phyloP scores from a whole-genome alignment of 2,888 invertebrate genomes.

The Orthosia gracilis region DNA sequence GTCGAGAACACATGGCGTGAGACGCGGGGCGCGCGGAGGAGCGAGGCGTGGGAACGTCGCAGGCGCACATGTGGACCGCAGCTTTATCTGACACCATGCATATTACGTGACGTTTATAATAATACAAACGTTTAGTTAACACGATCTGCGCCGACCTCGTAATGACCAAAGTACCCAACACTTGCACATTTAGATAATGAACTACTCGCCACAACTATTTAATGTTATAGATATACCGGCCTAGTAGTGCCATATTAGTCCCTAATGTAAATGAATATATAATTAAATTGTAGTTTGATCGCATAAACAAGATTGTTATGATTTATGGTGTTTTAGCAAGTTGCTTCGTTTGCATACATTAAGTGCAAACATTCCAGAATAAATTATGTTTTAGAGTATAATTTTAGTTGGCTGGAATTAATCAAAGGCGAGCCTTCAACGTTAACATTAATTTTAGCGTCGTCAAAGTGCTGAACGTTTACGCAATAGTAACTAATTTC shows the following conservation, averaged over 20 bases:
- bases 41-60: constrained; percentile 84
- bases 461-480: constrained; percentile 27
- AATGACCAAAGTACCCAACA: constrained; percentile 70
- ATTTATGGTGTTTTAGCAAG: constrained; percentile 44
- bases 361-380: constrained; percentile 42
- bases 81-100: constrained; percentile 86
- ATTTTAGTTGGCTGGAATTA: constrained; percentile 14
- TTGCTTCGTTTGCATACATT: constrained; percentile 43
- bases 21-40: constrained; percentile 73
- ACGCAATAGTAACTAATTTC: constrained; percentile 35
- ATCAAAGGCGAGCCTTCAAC: constrained; percentile 14
- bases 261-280: constrained; percentile 25
- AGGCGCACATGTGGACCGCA: constrained; percentile 88
- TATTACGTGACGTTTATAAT: constrained; percentile 83
- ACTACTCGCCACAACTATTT: constrained; percentile 51
- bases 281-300: constrained; percentile 49
- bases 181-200: constrained; percentile 81
- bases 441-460: constrained; percentile 15
- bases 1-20: constrained; percentile 80
- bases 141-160: constrained; percentile 79
- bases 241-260: constrained; percentile 28
- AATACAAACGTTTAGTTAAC: constrained; percentile 87
- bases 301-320: constrained; percentile 43
- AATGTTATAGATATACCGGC: constrained; percentile 1
- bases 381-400: constrained; percentile 11